Percentiles rank a stretch among this genome's conserved stretches.
phyloP scores from a whole-genome alignment of 2,888 invertebrate species.

The Anaspis maculata region DNA sequence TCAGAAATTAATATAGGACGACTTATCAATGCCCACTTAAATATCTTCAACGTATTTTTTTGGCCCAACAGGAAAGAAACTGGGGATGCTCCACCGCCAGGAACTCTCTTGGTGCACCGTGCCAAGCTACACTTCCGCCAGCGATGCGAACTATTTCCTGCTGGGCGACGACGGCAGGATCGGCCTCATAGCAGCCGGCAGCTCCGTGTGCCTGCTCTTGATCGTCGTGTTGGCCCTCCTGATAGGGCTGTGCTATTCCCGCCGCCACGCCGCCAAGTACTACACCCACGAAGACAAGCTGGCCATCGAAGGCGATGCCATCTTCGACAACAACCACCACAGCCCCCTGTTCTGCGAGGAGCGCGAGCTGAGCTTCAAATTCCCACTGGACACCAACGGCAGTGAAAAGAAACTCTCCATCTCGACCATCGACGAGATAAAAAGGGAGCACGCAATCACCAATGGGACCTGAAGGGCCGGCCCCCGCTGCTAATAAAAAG shows the following conservation, averaged over 20 bases:
- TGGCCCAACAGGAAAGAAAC: conserved; percentile 31
- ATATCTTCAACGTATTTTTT: background rate
- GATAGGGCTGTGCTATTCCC: conserved; percentile 55
- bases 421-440: conserved; percentile 40
- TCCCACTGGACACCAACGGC: conserved; percentile 42
- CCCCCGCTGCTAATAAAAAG: conserved; percentile 6
- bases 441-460: conserved; percentile 36
- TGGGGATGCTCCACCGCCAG: conserved; percentile 37
- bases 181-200: conserved; percentile 46
- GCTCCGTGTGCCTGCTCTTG: conserved; percentile 49
- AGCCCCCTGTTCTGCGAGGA: conserved; percentile 42
- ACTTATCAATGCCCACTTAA: too few relatives aligned
- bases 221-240: conserved; percentile 42
- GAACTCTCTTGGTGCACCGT: conserved; percentile 48
- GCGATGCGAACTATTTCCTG: conserved; percentile 42
- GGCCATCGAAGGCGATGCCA: conserved; percentile 38
- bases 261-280: conserved; percentile 67
- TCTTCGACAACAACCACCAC: conserved; percentile 42
- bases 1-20: too few relatives aligned
- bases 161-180: conserved; percentile 49
- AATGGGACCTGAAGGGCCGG: conserved; percentile 29
- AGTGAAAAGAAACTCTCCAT: conserved; percentile 38
- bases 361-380: conserved; percentile 50
- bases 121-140: conserved; percentile 45
- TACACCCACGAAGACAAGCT: conserved; percentile 71